Conservation (phyloP, 1,140 invertebrate genomes). For the Chrysopa pallens region DNA sequence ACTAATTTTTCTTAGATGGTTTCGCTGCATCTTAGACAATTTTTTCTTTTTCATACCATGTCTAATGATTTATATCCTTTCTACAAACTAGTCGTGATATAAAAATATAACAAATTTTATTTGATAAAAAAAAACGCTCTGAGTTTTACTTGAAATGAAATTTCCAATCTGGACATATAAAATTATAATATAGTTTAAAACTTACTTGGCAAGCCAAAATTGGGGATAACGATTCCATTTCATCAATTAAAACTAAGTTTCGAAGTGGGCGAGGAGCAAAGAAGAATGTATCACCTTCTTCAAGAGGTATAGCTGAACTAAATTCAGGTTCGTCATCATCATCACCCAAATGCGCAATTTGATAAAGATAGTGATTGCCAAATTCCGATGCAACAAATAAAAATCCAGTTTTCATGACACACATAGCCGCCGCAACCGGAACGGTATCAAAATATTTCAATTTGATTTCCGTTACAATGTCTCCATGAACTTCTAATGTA, state of each 20-base stretch:
- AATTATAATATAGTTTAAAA: not conserved
- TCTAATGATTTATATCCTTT: too few species aligned
- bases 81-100: too few species aligned
- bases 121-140: too few species aligned
- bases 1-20: too few species aligned
- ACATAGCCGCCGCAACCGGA: constrained; percentile 88
- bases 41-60: too few species aligned
- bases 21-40: too few species aligned
- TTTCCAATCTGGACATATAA: not conserved
- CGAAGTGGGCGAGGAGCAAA: constrained; percentile 87
- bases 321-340: constrained; percentile 99
- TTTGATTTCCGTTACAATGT: constrained; percentile 97
- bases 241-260: constrained; percentile 95
- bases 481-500: constrained; percentile 93
- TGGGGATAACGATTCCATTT: constrained; percentile 92
- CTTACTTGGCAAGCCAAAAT: constrained; percentile 72
- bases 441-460: constrained; percentile 99
- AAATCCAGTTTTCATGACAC: constrained; percentile 97
- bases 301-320: constrained; percentile 92
- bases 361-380: constrained; percentile 97
- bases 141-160: too few species aligned
- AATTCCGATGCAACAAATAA: constrained; percentile 98
- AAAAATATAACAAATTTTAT: too few species aligned
- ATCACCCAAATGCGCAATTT: constrained; percentile 97
- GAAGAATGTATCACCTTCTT: constrained; percentile 98